Evolutionary conservation across 2,888 invertebrate species (phyloP).

Genomic region (Eupithecia abbreviata): DNA sequence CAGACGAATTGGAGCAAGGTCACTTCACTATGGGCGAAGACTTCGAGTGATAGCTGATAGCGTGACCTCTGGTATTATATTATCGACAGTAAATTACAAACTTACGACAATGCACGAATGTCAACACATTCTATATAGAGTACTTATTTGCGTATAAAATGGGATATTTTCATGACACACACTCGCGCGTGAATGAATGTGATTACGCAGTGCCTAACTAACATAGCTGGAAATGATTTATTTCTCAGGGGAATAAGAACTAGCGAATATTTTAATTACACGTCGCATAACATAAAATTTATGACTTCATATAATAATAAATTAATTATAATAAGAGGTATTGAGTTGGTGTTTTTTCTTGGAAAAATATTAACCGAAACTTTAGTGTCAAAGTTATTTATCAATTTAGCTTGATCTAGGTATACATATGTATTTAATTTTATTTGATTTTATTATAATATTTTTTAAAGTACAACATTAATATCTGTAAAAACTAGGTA

Average conservation of each 20-base stretch:
- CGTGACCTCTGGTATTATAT: conserved; percentile 71
- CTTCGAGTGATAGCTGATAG: conserved; percentile 81
- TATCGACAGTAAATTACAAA: conserved; percentile 65
- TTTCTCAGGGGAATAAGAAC: not conserved
- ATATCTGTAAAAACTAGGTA: no score
- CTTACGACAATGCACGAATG: conserved; percentile 41
- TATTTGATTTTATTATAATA: not conserved
- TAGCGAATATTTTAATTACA: not conserved
- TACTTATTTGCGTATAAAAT: conserved; percentile 27
- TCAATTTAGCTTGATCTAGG: not conserved
- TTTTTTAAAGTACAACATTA: no score
- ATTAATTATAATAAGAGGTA: conserved; percentile 2
- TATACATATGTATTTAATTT: not conserved
- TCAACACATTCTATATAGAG: conserved; percentile 29
- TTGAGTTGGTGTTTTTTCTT: not conserved
- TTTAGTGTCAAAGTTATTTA: not conserved
- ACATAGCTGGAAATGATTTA: conserved; percentile 5
- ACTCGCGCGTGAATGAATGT: conserved; percentile 31
- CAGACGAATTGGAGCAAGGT: conserved; percentile 77
- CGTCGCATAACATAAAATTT: conserved; percentile 3
- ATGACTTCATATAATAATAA: conserved; percentile 1
- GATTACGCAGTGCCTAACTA: conserved; percentile 20
- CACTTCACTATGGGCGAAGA: conserved; percentile 61
- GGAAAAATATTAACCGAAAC: not conserved
- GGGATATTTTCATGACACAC: conserved; percentile 30